Conservation (phyloP, 1,140 invertebrate genomes). For the Teleogryllus occipitalis region DNA sequence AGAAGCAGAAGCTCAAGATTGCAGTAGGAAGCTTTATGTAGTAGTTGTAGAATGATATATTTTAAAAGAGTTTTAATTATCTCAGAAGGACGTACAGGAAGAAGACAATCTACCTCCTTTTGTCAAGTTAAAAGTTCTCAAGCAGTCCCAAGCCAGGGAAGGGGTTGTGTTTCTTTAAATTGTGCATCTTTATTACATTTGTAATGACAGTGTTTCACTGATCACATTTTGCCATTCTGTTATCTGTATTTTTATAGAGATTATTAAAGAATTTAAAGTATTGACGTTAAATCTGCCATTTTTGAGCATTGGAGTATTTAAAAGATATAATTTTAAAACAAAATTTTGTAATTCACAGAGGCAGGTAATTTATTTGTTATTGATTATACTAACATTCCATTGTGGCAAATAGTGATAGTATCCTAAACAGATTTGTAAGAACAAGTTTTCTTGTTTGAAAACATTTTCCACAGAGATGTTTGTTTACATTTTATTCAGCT, state of each 20-base stretch:
- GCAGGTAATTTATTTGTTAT: not conserved
- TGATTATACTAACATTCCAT: not conserved
- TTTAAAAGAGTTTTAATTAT: not conserved
- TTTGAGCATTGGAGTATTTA: not conserved
- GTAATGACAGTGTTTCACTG: not conserved
- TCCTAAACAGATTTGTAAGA: too few relatives aligned
- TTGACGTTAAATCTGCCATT: not conserved
- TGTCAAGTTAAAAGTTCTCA: slow-evolving; percentile 9
- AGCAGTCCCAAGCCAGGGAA: not conserved
- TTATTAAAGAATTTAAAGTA: not conserved
- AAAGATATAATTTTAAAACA: not conserved
- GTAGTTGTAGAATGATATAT: not conserved
- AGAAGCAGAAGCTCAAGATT: slow-evolving; percentile 1
- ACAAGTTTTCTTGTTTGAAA: not conserved
- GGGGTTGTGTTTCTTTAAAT: not conserved
- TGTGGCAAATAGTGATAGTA: not conserved
- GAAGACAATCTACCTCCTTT: slow-evolving; percentile 22
- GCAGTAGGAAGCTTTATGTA: not conserved
- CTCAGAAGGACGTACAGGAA: slow-evolving; percentile 17
- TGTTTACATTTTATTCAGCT: not conserved
- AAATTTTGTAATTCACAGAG: not conserved
- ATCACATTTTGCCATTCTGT: not conserved
- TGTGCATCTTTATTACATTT: not conserved
- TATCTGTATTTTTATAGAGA: not conserved
- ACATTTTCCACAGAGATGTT: not conserved